phyloP scores from a whole-genome alignment of 2,888 invertebrate species.

The Phortica okadai region DNA sequence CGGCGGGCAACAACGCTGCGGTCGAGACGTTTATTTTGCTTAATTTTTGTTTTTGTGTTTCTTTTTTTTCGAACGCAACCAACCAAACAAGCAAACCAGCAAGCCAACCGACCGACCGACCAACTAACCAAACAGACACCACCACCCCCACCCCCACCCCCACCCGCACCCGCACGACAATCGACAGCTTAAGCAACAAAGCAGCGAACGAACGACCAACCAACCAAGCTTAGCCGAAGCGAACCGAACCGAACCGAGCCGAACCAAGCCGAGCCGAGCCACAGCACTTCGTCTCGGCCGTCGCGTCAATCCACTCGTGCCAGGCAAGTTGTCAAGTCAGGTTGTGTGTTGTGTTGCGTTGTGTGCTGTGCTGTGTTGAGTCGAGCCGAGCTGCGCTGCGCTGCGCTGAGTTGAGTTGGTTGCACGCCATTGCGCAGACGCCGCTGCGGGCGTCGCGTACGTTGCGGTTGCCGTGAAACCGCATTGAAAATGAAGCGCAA shows the following conservation, averaged over 20 bases:
- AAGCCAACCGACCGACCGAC: neutral
- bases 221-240: no score
- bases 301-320: neutral
- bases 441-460: conserved; percentile 44
- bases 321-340: neutral
- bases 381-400: neutral
- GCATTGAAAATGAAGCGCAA: conserved; percentile 46
- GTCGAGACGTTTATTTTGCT: neutral
- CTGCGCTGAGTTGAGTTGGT: conserved; percentile 29
- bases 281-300: neutral
- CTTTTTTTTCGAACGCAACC: neutral
- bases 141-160: neutral
- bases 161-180: neutral
- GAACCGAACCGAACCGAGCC: neutral
- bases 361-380: neutral
- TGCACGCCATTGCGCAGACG: conserved; percentile 58
- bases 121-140: neutral
- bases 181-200: no score
- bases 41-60: no score
- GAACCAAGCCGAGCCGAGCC: neutral
- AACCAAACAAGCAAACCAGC: neutral
- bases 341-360: neutral
- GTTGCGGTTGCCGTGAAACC: conserved; percentile 15
- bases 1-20: conserved; percentile 30
- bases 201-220: no score